These are phyloP conservation scores for Colistium nudipinnis DNA, from an alignment of 2,113 vertebrate species.

Conservation along the genomic window DNA sequence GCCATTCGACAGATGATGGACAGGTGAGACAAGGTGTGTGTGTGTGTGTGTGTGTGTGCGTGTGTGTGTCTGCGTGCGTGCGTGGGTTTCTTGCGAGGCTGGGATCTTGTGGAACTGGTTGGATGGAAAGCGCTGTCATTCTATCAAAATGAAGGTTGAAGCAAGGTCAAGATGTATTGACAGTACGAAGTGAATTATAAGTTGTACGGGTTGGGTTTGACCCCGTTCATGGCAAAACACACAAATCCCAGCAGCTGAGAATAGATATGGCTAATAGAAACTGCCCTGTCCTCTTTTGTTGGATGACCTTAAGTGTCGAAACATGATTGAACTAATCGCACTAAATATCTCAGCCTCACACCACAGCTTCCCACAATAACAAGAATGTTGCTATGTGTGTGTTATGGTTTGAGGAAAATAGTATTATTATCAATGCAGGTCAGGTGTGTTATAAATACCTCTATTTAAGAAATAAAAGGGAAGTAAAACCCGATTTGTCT, in stretches of 20 bases:
- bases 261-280: background rate
- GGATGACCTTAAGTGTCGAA: conserved; percentile 22
- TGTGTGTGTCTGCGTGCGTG: conserved; percentile 23
- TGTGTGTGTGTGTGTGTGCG: conserved; percentile 9
- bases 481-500: background rate
- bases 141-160: conserved; percentile 22
- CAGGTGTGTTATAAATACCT: background rate
- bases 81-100: conserved; percentile 21
- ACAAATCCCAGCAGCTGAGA: conserved; percentile 4
- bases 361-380: background rate
- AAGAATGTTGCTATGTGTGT: background rate
- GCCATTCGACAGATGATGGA: conserved; percentile 33
- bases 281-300: conserved; percentile 10
- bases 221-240: too few species aligned
- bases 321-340: conserved; percentile 29
- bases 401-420: too few species aligned
- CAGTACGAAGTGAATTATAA: conserved; percentile 23
- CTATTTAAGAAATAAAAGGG: background rate
- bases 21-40: conserved; percentile 46
- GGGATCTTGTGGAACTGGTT: conserved; percentile 47
- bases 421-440: background rate
- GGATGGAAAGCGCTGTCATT: conserved; percentile 17
- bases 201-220: conserved; percentile 33
- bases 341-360: conserved; percentile 10
- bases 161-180: conserved; percentile 14